Percentiles rank a stretch among this genome's conserved stretches.
phyloP scores from a whole-genome alignment of 2,888 invertebrate species.

The Drosophila nr. fundita region DNA sequence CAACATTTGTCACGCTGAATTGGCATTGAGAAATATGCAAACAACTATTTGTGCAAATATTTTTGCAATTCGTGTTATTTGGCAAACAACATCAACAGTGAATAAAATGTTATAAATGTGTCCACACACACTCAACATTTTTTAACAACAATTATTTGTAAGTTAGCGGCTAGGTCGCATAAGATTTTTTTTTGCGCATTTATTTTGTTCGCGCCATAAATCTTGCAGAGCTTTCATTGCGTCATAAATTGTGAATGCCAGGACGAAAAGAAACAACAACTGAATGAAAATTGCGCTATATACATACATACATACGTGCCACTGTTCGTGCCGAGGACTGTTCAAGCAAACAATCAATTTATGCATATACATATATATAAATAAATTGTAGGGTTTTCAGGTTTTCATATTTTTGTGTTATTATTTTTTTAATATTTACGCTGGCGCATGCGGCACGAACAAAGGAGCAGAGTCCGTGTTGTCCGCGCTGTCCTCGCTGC shows the following conservation, averaged over 20 bases:
- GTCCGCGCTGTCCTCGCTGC: constrained; percentile 5
- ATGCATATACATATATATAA: constrained; percentile 64
- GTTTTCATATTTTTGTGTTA: constrained; percentile 9
- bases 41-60: constrained; percentile 55
- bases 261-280: constrained; percentile 29
- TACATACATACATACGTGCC: constrained; percentile 12
- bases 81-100: constrained; percentile 53
- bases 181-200: constrained; percentile 4
- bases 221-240: constrained; percentile 74
- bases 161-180: constrained; percentile 52
- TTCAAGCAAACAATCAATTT: constrained; percentile 78
- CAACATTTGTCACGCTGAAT: constrained; percentile 61
- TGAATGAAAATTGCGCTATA: constrained; percentile 32
- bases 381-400: constrained; percentile 50
- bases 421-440: constrained; percentile 40
- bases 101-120: constrained; percentile 41
- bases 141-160: constrained; percentile 67
- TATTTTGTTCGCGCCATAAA: constrained; percentile 60
- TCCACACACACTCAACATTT: constrained; percentile 21
- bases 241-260: constrained; percentile 69
- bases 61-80: constrained; percentile 53
- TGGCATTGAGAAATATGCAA: constrained; percentile 50
- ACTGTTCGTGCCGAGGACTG: constrained; percentile 32
- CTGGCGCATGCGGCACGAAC: constrained; percentile 24
- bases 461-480: constrained; percentile 22